phyloP scores from a whole-genome alignment of 23 tunicate genomes.

The Trididemnum miniatum region DNA sequence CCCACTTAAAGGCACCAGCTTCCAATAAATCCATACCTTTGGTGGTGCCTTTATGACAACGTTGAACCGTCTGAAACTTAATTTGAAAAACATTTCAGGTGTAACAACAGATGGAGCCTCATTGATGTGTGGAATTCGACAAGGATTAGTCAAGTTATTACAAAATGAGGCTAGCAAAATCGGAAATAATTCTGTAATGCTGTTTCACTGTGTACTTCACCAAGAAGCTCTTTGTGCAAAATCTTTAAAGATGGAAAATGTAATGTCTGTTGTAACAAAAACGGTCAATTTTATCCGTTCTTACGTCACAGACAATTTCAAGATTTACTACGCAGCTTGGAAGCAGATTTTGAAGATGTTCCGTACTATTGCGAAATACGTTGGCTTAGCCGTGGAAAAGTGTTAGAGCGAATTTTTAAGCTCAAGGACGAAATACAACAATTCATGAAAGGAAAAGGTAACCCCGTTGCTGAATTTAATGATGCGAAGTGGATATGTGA shows the following conservation, averaged over 20 bases:
- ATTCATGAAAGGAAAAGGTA: constrained; percentile 21
- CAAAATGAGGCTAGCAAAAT: constrained; percentile 34
- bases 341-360: constrained; percentile 56
- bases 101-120: constrained; percentile 33
- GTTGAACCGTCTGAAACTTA: constrained; percentile 5
- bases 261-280: constrained; percentile 45
- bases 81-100: constrained; percentile 32
- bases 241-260: constrained; percentile 45
- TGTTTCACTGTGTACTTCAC: constrained; percentile 45
- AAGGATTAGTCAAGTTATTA: constrained; percentile 21
- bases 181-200: constrained; percentile 44
- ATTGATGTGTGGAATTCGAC: constrained; percentile 32
- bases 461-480: constrained; percentile 36
- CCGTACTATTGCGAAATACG: constrained; percentile 31
- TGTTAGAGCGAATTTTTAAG: constrained; percentile 47
- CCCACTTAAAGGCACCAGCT: constrained; percentile 44
- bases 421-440: constrained; percentile 53
- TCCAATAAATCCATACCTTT: too few species aligned
- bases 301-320: constrained; percentile 60
- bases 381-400: constrained; percentile 44
- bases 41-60: constrained; percentile 21
- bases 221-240: constrained; percentile 46
- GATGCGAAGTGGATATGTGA: constrained; percentile 38
- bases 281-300: constrained; percentile 49
- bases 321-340: constrained; percentile 53